Base-by-base conservation (phyloP, 2,797 vertebrate genomes). In the Iguana delicatissima region DNA sequence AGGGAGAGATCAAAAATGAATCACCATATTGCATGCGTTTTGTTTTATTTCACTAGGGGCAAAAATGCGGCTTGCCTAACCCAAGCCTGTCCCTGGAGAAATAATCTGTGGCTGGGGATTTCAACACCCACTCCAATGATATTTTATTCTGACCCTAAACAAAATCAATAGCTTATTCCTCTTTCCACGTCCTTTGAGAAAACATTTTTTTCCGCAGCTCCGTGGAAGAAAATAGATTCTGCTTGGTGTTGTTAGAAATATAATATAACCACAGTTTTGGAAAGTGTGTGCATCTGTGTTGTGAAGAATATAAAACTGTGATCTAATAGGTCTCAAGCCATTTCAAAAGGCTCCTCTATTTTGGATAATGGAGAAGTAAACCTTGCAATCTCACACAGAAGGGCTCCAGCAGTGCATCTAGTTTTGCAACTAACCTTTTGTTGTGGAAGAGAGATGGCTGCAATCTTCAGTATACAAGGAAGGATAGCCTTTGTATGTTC, bases 71-170 rank as follows among this genome's bases (percentile, higher is more conserved):
- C 92, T 93, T 89, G 87, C 85, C 67, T 93, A 89, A 22, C 91
- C 93, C 92, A 91, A 91, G 92, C 92, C 95, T 92, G 91, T 95
- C 95, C 94, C 94, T 93, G 93, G 93, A 91, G 90, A 93, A 94
- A 89, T 93, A 95, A 93, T 94, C 92, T 81, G 93, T 94, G 91
- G 94, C 85, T 95, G 72, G 93, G 87, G 91, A 93, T 94, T 96
- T 97, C 94, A 96, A 94, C 93, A 94, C 93, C 93, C 89, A 94
- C 92, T 95, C 95, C 87, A 94, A 93, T 90, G 94, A 96, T 94
- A 95, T 95, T 97, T 96, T 96, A 95, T 95, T 97, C 90, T 89
- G 96, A 96, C 95, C 90, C 94, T 95, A 96, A 93, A 93, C 95
- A 97, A 96, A 96, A 96, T 95, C 92, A 94, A 89, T 95, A 93